Evolutionary conservation across 2,113 vertebrate genomes (phyloP).

Genomic region (Pedionomus torquatus): DNA sequence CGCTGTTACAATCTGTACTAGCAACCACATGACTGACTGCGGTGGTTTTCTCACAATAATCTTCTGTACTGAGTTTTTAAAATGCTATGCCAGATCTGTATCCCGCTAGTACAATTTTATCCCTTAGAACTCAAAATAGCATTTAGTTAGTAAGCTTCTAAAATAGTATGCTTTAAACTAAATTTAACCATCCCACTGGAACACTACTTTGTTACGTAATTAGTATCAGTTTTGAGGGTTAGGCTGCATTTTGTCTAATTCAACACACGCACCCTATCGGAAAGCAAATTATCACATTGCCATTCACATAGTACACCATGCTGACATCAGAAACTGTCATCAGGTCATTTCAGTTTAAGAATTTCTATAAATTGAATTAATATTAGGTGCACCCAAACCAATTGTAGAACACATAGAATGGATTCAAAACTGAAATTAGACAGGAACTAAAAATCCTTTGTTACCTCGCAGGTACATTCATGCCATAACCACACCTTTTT

Average conservation of each 20-base stretch:
- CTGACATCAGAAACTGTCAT: background rate
- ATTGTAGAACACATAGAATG: background rate
- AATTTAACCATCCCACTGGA: background rate
- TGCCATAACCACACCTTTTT: background rate
- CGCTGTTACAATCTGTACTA: background rate
- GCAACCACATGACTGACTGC: conserved; percentile 3
- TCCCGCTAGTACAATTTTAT: background rate
- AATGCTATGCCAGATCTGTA: background rate
- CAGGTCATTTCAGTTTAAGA: background rate
- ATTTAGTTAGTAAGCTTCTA: background rate
- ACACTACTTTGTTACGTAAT: background rate
- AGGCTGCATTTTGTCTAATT: background rate
- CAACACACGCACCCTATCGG: background rate
- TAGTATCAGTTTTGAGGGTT: background rate
- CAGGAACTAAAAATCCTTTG: background rate
- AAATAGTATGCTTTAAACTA: background rate
- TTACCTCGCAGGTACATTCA: background rate
- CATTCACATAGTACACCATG: background rate
- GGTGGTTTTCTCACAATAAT: background rate
- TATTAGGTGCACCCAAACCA: background rate
- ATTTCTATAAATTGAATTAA: background rate
- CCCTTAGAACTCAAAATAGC: background rate
- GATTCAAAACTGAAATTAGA: background rate
- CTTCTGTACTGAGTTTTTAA: background rate
- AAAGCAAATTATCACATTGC: background rate